phyloP scores from a whole-genome alignment of 2,113 vertebrate genomes.

The Emberiza fucata region DNA sequence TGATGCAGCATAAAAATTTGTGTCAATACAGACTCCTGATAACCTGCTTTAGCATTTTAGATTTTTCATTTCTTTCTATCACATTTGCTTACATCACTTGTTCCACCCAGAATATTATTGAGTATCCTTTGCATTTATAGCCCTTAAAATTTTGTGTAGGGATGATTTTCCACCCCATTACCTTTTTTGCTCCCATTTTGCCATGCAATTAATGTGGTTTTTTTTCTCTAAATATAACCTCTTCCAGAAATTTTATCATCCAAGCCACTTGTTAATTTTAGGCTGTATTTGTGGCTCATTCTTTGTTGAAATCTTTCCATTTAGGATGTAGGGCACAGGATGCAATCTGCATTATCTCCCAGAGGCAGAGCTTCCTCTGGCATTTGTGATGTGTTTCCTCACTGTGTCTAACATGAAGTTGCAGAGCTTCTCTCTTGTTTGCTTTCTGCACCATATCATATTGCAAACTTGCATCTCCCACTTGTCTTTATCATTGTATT shows the following conservation, averaged over 20 bases:
- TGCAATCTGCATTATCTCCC: background rate
- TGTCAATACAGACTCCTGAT: background rate
- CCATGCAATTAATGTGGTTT: background rate
- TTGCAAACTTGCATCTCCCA: background rate
- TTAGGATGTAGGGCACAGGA: background rate
- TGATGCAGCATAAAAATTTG: background rate
- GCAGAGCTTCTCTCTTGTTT: background rate
- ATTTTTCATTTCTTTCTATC: background rate
- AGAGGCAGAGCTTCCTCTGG: background rate
- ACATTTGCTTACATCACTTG: background rate
- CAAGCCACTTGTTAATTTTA: background rate
- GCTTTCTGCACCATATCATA: background rate
- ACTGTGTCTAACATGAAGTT: background rate
- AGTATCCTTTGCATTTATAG: background rate
- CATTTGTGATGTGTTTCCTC: background rate
- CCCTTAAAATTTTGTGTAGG: background rate
- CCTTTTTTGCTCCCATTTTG: background rate
- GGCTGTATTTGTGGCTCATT: background rate
- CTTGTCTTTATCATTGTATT: background rate
- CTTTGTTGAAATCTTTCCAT: background rate
- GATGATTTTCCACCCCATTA: background rate
- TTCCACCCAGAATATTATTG: background rate
- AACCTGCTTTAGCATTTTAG: background rate
- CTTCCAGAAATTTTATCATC: background rate
- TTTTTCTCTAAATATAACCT: background rate